A percentile compares a stretch with the other conserved stretches of the same genome.
phyloP scores from a whole-genome alignment of 1,140 invertebrate species.

The Drosophila grimshawi region DNA sequence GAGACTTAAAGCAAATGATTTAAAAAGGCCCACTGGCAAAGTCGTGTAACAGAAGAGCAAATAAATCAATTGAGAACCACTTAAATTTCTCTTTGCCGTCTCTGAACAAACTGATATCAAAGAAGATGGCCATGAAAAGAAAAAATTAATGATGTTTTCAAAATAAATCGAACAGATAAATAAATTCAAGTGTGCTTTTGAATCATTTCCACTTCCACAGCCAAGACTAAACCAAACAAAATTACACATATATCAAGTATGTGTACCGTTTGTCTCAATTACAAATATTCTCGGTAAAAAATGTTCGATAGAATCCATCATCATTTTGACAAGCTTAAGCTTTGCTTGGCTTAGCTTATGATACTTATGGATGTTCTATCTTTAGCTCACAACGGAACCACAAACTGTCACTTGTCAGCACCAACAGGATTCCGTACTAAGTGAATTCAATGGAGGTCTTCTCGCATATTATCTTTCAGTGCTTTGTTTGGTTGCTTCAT shows the following conservation, averaged over 20 bases:
- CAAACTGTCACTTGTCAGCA: background rate
- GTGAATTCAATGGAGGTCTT: background rate
- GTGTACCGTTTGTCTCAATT: background rate
- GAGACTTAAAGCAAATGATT: constrained; percentile 27
- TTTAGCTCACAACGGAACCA: background rate
- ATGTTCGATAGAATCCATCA: background rate
- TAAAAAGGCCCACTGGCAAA: background rate
- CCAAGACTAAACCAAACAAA: background rate
- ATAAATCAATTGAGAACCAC: constrained; percentile 59
- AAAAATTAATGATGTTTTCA: constrained; percentile 40
- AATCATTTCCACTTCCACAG: constrained; percentile 22
- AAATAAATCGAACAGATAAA: constrained; percentile 21
- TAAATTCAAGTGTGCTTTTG: constrained; percentile 24
- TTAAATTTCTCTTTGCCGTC: constrained; percentile 36
- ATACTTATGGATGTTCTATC: background rate
- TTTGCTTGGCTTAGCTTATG: background rate
- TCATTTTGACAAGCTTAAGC: background rate
- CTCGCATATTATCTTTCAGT: background rate
- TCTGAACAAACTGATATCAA: constrained; percentile 26
- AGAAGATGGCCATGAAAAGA: constrained; percentile 34
- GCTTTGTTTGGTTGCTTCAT: background rate
- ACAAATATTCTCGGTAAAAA: background rate
- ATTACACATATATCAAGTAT: background rate
- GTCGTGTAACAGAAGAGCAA: constrained; percentile 30
- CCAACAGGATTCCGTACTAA: background rate